These are phyloP conservation scores for Alca torda DNA, from an alignment of 2,797 vertebrate genomes.

Conservation along the genomic window DNA sequence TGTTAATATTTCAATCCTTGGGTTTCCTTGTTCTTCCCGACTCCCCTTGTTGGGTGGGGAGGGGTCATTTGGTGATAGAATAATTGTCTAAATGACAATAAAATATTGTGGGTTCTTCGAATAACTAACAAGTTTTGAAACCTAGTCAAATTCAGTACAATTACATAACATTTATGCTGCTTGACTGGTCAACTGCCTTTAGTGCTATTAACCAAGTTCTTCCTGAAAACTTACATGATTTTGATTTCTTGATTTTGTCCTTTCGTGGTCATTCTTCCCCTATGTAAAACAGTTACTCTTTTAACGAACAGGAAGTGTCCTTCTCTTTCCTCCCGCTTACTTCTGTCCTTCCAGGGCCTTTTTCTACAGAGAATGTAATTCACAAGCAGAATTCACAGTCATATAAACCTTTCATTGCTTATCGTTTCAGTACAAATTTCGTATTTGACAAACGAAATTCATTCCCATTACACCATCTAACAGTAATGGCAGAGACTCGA, in stretches of 20 bases:
- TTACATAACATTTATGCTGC: not conserved
- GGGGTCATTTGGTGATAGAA: not conserved
- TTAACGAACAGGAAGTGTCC: not conserved
- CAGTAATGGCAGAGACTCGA: not conserved
- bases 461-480: not conserved
- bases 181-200: not conserved
- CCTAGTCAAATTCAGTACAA: not conserved
- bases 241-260: not conserved
- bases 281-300: not conserved
- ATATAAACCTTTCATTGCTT: not conserved
- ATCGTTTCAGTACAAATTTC: not conserved
- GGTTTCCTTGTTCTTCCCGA: not conserved
- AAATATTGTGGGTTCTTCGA: not conserved
- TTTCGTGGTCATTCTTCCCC: not conserved
- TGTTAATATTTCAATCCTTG: not conserved
- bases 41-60: not conserved
- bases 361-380: not conserved
- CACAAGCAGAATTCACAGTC: not conserved
- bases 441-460: not conserved
- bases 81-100: not conserved
- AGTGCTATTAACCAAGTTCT: not conserved
- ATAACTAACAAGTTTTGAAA: not conserved
- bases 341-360: not conserved
- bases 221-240: not conserved
- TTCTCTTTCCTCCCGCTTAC: not conserved